Base-by-base conservation (phyloP, 1,140 invertebrate species). In the Spodoptera frugiperda region DNA sequence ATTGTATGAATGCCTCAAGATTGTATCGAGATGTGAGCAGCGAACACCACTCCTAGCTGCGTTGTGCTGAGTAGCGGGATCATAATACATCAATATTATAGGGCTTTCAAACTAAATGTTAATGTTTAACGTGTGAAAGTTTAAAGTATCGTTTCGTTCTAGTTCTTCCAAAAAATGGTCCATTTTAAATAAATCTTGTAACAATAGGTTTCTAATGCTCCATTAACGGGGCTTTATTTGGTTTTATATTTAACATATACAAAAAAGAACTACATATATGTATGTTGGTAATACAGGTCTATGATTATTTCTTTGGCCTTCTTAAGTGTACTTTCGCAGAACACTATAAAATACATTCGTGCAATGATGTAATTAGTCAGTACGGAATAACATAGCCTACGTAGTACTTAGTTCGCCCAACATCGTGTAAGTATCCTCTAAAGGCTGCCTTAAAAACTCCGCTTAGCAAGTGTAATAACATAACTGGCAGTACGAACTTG, bases 401-500 rank as follows among this genome's bases (percentile, higher is more conserved):
- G 33, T 17, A 63, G 33, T 12, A 63, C 8, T 44, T 63, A 44
- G 15, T 33, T 44, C 59, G n/a, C n/a, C 19, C 17, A 49, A 67
- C 63, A 67, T 44, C 63, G n/a, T 67, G 63, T 67, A 48, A 25
- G 44, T 21, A 67, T 21, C 63, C 44, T 48, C 17, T 25, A 25
- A 67, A 48, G 63, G 21, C 12, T 5, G 53, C 49, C 11, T 17
- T 14, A 79, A 76, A 67, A 65, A 57, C 11, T 21, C 46, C 15
- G 55, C 25, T 76, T 59, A 72, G 65, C 67, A 82, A 79, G 78
- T 75, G 68, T 74, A 77, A 76, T 74, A 61, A 59, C 76, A 68
- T 61, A 68, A 25, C 65, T 76, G 53, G 44, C 33, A 12, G 33
- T 48, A 49, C 39, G 5, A 59, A 46, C n/a, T 11, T 14, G 71